Evolutionary conservation across 2,888 invertebrate genomes (phyloP).

Genomic region (Leistus spinibarbis): DNA sequence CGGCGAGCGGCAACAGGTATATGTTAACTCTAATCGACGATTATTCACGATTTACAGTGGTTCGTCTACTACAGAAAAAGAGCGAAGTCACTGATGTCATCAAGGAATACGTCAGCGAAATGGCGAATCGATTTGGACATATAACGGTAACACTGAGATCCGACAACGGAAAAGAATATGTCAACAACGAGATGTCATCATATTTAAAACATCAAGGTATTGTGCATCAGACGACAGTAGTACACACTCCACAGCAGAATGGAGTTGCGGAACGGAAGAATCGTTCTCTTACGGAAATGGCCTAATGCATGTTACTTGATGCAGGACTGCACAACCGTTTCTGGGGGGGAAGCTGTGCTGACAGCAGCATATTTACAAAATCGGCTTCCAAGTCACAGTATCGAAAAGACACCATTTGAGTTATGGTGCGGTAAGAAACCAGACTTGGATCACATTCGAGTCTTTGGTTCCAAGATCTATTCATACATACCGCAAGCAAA

Average conservation of each 20-base stretch:
- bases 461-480: neutral
- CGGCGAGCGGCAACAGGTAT: slow-evolving; percentile 45
- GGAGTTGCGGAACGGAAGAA: neutral
- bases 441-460: neutral
- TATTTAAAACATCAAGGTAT: slow-evolving; percentile 45
- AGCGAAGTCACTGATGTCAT: slow-evolving; percentile 41
- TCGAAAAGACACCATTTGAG: slow-evolving; percentile 7
- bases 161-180: slow-evolving; percentile 46
- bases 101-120: slow-evolving; percentile 34
- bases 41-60: slow-evolving; percentile 44
- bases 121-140: neutral
- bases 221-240: slow-evolving; percentile 37
- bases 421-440: neutral
- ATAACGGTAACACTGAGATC: slow-evolving; percentile 37
- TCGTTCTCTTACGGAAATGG: neutral
- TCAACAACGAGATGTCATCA: slow-evolving; percentile 36
- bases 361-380: slow-evolving; percentile 33
- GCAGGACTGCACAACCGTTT: too few species aligned
- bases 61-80: slow-evolving; percentile 45
- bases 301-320: slow-evolving; percentile 10
- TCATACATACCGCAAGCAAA: slow-evolving; percentile 41
- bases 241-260: slow-evolving; percentile 46
- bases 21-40: slow-evolving; percentile 49
- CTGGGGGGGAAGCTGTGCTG: slow-evolving; percentile 15
- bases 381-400: neutral